Evolutionary conservation across 1,140 invertebrate species (phyloP), one percentile per base, ranked within the genome.

Genomic region (Antheraea pernyi): DNA sequence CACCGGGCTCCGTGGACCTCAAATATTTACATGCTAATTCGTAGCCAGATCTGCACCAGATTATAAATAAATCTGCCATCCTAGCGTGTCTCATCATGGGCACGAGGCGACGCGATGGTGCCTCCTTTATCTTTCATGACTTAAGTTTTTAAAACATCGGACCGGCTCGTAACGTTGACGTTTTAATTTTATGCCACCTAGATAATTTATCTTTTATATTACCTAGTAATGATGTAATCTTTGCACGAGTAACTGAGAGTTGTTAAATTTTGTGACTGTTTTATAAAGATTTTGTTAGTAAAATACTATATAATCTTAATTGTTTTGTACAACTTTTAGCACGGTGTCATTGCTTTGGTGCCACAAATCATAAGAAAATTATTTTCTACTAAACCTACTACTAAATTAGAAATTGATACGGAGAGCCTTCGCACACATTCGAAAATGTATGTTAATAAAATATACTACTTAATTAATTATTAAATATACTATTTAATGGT

Each of bases 1-100:
- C 76, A 74, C 82, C 81, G 83, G 83, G 73, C 79, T 88, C 83
- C 87, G 86, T 88, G 88, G 89, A 91, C 89, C 78, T 92, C 86
- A 91, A 92, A 91, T 92, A 92, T 92, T 92, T 88, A 92, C 87
- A 92, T 92, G 87, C 83, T 92, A 91, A 92, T 92, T 90, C 87
- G 83, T 88, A 86, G 85, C 79, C 83, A 85, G 86, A 89, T 89
- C 85, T 81, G 87, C 80, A 81, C 79, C 82, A 88, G 89, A 90
- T 90, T 91, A 91, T 91, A 89, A 89, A 89, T 91, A 91, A 90
- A 88, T 76, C 83, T 76, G 80, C 78, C 64, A 77, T 78, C 83
- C 77, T 77, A 79, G 79, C 63, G 77, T 78, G 83, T 77, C 79
- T 77, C 82, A 86, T 88, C 85, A 83, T 83, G 79, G 78, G 73